A percentile compares a stretch with the other conserved stretches of the same genome.
Conservation (phyloP, 2,797 vertebrate genomes). For the Dendrocincla tyrannina region DNA sequence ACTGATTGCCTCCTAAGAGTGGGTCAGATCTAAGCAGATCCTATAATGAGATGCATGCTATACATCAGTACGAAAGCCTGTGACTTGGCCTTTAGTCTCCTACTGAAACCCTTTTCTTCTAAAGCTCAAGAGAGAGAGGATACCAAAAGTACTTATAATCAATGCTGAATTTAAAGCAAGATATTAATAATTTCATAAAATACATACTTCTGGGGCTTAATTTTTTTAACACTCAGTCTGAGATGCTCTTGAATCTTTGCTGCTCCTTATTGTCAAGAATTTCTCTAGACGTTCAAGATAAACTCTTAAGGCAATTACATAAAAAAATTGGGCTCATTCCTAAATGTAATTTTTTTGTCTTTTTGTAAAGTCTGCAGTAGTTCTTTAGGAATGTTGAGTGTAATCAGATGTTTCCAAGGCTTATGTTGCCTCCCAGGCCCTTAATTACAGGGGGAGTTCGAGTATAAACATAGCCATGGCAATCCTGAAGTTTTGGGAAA, state of each 20-base stretch:
- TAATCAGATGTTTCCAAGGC: neutral
- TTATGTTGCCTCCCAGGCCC: neutral
- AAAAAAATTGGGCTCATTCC: neutral
- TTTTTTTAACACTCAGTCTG: neutral
- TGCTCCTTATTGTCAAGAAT: neutral
- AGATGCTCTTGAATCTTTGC: neutral
- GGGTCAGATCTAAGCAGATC: neutral
- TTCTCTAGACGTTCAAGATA: neutral
- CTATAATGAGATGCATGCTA: neutral
- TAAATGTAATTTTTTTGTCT: neutral
- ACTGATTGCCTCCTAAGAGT: neutral
- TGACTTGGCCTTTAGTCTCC: neutral
- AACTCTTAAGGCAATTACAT: neutral
- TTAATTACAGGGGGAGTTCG: neutral
- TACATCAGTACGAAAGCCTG: neutral
- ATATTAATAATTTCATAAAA: neutral
- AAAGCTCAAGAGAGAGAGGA: neutral
- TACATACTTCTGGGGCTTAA: neutral
- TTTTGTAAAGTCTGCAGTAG: neutral
- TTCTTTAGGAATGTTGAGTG: conserved; percentile 24
- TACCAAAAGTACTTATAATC: neutral
- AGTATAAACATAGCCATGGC: neutral
- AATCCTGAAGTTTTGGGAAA: neutral
- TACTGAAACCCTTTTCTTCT: neutral
- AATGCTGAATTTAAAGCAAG: neutral